Base-by-base conservation (phyloP, 2,113 vertebrate genomes). In the Smithornis capensis region DNA sequence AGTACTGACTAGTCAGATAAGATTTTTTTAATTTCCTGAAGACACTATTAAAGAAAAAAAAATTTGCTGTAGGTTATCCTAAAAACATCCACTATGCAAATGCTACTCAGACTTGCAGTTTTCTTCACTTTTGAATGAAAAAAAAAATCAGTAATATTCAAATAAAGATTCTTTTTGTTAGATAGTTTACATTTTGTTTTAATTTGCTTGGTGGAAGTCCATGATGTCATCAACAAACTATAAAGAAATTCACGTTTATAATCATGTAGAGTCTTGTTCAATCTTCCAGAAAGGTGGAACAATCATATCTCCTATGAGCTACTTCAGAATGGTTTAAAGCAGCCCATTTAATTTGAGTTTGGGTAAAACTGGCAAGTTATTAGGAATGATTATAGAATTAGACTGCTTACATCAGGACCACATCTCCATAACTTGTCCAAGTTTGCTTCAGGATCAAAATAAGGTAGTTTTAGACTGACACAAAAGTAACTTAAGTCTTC, bases 371-470 rank as follows among this genome's bases (percentile, higher is more conserved):
- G 17, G 9, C 6, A 87, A 68, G 8, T 53, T 87, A 40, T 5
- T 64, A 31, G 47, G 10, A 71, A 40, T 19, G 29, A 47, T 49
- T 8, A 64, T 1, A 78, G 42, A 57, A 71, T 57, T 29, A 40
- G 42, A 49, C 12, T 35, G 7, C 24, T 69, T 45, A 13, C 7
- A 60, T 6, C 53, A 53, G 5, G 6, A 59, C 29, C 25, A 75
- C 6, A 50, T 24, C 55, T 19, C 63, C 25, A 19, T 65, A 47
- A 81, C 14, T 50, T 42, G 56, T 28, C 53, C 0, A 0, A 62
- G 25, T 69, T 45, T 69, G 12, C 45, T 31, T 53, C 64, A 53
- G 52, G 33, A 77, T 17, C 11, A 49, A 49, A 83, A 73, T 23
- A 73, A 29, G 3, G 19, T 2, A 33, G 64, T 31, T 88, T 59